phyloP scores from a whole-genome alignment of 2,797 vertebrate genomes.

The Mormyrops attenuatus region DNA sequence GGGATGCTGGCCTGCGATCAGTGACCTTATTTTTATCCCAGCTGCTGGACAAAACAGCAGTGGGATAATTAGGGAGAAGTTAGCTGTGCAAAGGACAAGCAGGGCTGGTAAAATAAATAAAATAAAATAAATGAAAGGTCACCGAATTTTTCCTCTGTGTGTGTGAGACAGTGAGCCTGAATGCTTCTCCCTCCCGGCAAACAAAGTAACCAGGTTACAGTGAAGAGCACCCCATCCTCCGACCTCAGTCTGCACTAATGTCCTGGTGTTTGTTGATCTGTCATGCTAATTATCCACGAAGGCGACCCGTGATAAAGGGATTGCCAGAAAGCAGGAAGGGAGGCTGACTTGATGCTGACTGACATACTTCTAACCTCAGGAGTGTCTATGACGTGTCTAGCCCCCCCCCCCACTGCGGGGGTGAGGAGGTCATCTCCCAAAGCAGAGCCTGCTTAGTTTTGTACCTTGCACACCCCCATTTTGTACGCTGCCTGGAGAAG shows the following conservation, averaged over 20 bases:
- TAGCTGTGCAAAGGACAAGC: neutral
- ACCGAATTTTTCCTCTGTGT: neutral
- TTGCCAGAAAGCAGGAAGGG: constrained; percentile 3
- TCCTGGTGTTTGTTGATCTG: constrained; percentile 1
- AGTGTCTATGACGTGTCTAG: neutral
- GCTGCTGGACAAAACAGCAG: neutral
- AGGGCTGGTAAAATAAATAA: neutral
- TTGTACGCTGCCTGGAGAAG: neutral
- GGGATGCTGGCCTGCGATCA: neutral
- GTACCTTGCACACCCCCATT: neutral
- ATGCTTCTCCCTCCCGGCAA: neutral
- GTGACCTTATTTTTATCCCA: neutral
- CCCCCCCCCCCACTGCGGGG: too few species aligned
- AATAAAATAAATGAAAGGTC: neutral
- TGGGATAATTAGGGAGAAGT: neutral
- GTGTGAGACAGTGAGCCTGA: neutral
- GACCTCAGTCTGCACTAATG: neutral
- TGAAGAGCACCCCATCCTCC: neutral
- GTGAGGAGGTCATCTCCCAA: neutral
- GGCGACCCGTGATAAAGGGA: neutral
- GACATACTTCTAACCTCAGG: neutral
- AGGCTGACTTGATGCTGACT: neutral
- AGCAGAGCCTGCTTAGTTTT: neutral
- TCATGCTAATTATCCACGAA: neutral
- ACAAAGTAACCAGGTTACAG: neutral